Percentiles rank a stretch among this genome's conserved stretches.
phyloP scores from a whole-genome alignment of 2,113 vertebrate species.

The Hyperopisus bebe region DNA sequence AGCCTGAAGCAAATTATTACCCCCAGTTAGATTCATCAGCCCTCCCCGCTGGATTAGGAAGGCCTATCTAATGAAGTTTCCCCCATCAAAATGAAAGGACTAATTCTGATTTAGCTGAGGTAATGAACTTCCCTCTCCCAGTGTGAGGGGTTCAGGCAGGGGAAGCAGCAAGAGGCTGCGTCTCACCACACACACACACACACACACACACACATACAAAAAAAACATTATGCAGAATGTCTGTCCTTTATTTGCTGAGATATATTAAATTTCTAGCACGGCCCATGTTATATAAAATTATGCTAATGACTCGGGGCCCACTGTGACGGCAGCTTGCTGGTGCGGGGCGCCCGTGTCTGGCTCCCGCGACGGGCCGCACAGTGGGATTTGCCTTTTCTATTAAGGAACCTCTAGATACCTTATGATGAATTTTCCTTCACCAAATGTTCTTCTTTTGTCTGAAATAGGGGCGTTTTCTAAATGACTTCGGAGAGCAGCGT shows the following conservation, averaged over 20 bases:
- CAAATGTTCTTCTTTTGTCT: constrained; percentile 93
- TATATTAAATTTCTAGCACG: constrained; percentile 99
- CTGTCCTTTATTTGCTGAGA: constrained; percentile 96
- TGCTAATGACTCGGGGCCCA: constrained; percentile 97
- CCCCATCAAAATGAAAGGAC: constrained; percentile 99
- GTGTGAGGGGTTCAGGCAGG: constrained; percentile 92
- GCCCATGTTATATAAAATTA: constrained; percentile 99
- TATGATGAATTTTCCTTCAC: constrained; percentile 99
- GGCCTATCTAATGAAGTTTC: constrained; percentile 97
- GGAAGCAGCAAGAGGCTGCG: constrained; percentile 65
- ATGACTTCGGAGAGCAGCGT: constrained; percentile 94
- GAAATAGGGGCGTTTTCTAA: constrained; percentile 98
- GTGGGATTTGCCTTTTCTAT: constrained; percentile 99
- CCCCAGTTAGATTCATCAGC: constrained; percentile 97
- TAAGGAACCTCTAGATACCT: constrained; percentile 99
- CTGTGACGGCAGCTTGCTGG: constrained; percentile 98
- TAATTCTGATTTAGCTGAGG: constrained; percentile 99
- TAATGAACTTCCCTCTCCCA: constrained; percentile 99
- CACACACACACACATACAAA: constrained; percentile 38
- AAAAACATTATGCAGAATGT: constrained; percentile 97
- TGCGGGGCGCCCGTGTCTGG: constrained; percentile 97
- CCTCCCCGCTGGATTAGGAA: constrained; percentile 97
- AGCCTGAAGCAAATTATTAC: constrained; percentile 88
- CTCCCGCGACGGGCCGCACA: constrained; percentile 90
- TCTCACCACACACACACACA: constrained; percentile 14